Base-by-base conservation (phyloP, 2,113 vertebrate genomes). In the Colistium nudipinnis region DNA sequence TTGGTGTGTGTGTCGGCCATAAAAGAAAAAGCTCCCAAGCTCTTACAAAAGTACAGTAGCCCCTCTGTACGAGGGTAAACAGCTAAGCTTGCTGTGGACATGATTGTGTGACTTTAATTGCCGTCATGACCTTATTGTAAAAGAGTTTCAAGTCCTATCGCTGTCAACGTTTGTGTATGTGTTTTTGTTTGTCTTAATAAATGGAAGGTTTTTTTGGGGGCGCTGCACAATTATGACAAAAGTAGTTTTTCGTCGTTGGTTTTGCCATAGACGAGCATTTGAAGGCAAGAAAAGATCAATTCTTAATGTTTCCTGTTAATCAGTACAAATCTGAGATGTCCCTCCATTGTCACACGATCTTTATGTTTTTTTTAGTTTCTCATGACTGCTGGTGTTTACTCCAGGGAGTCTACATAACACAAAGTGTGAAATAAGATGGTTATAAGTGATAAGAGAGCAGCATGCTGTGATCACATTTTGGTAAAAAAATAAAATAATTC, bases 51-150 rank as follows among this genome's bases (percentile, higher is more conserved):
- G 49, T 12, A 78, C 55, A 81, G 31, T 43, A 66, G 14, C 14
- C 52, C 24, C 39, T 80, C 62, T 84, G 70, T 73, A 7, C 8
- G 16, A 65, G 61, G 69, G 57, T 69, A 67, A 67, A 69, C 1
- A 0, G 48, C 51, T 36, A 2, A 39, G 35, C 45, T 36, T 36
- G 28, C 16, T 51, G 30, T 70, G 14, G 30, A 36, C 51, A 36
- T 7, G 25, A 68, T 54, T 56, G 47, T 43, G 22, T 53, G 55
- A 31, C 35, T 70, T 68, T 49, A 62, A 80, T 74, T 69, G 41
- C 33, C 55, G 70, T 53, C 63, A 27, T 2, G 28, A 80, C 63
- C 55, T 71, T 62, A 38, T 47, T 62, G 49, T 41, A 55, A 67
- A 75, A 53, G 14, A 62, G 53, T 62, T 54, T 28, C 44, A 30